Conservation (phyloP, 2,888 invertebrate genomes). For the Melanchra persicariae region DNA sequence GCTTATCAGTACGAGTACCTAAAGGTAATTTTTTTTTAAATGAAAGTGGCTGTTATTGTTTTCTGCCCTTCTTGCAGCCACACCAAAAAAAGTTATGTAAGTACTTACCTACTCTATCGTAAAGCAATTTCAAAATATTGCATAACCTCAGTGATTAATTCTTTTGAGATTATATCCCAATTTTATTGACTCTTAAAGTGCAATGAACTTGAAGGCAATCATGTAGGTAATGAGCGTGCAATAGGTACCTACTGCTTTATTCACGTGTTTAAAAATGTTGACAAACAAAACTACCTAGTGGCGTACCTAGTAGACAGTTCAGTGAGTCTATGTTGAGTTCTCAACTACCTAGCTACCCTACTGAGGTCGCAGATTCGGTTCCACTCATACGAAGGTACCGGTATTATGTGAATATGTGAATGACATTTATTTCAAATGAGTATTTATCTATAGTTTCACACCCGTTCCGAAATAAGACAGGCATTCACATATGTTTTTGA, state of each 20-base stretch:
- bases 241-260: too few relatives aligned
- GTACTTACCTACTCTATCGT: too few relatives aligned
- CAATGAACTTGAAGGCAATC: neutral
- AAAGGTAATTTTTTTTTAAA: too few relatives aligned
- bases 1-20: too few relatives aligned
- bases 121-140: neutral
- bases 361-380: neutral
- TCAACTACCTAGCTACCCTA: too few relatives aligned
- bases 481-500: too few relatives aligned
- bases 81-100: neutral
- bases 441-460: too few relatives aligned
- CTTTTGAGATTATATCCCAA: neutral
- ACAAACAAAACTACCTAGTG: neutral
- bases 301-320: neutral
- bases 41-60: too few relatives aligned
- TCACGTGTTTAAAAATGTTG: neutral
- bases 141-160: neutral
- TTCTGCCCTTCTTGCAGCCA: neutral
- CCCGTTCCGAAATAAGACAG: too few relatives aligned
- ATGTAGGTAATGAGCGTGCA: neutral
- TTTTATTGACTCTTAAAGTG: conserved; percentile 2
- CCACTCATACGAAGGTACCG: neutral
- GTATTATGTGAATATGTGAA: neutral
- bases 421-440: too few relatives aligned
- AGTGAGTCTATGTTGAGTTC: neutral